phyloP scores from a whole-genome alignment of 2,888 invertebrate species.

The Lypha dubia region DNA sequence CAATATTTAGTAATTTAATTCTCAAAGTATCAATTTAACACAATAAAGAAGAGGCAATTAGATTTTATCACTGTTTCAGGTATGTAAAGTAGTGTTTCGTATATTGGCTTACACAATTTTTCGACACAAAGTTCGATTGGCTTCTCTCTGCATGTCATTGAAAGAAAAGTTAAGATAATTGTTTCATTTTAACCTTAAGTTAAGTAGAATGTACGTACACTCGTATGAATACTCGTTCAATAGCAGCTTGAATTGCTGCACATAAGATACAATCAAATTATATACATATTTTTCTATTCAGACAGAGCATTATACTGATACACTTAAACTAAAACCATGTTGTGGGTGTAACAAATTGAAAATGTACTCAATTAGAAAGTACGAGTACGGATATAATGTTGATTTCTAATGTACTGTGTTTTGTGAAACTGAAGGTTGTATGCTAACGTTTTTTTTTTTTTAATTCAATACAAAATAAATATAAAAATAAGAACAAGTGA shows the following conservation, averaged over 20 bases:
- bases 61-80: constrained; percentile 67
- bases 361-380: constrained; percentile 33
- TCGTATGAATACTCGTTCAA: neutral
- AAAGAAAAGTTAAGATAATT: constrained; percentile 18
- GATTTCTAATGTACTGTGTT: constrained; percentile 28
- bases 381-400: neutral
- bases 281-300: neutral
- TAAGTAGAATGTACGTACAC: too few species aligned
- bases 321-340: neutral
- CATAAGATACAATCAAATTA: neutral
- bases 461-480: constrained; percentile 31
- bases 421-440: constrained; percentile 28
- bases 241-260: constrained; percentile 7
- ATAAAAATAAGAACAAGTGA: constrained; percentile 7
- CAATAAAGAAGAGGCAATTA: constrained; percentile 68
- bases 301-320: neutral
- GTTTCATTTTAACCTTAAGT: constrained; percentile 23
- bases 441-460: constrained; percentile 13
- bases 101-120: constrained; percentile 11
- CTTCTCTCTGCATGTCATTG: neutral
- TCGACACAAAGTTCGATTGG: neutral
- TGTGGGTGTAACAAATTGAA: constrained; percentile 32
- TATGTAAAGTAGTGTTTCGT: constrained; percentile 20
- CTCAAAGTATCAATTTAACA: constrained; percentile 65
- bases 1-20: constrained; percentile 60